Evolutionary conservation across 1,140 invertebrate species (phyloP).

Genomic region (Holotrichia oblita): DNA sequence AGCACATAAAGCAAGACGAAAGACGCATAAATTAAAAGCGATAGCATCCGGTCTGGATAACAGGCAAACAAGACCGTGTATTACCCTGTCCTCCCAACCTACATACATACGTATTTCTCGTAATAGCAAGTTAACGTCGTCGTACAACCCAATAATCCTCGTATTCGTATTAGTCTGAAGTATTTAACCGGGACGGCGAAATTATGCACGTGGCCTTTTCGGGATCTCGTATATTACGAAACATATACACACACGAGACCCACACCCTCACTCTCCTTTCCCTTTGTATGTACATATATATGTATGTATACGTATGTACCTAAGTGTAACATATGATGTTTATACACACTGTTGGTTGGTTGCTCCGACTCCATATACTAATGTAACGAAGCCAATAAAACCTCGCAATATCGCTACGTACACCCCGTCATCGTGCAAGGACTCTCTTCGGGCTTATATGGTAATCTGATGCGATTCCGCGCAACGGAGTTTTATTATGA

Average conservation of each 20-base stretch:
- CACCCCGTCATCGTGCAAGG: background rate
- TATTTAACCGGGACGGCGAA: background rate
- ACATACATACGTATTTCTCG: too few species aligned
- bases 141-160: background rate
- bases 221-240: background rate
- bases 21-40: too few species aligned
- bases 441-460: background rate
- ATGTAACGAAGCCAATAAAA: background rate
- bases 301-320: background rate
- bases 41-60: too few species aligned
- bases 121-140: background rate
- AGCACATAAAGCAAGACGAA: too few species aligned
- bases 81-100: too few species aligned
- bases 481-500: background rate
- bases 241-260: background rate
- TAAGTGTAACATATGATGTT: constrained; percentile 13
- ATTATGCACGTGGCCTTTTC: background rate
- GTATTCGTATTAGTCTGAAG: background rate
- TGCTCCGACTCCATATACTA: background rate
- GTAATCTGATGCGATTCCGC: background rate
- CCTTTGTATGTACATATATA: background rate
- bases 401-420: background rate
- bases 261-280: background rate
- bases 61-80: too few species aligned
- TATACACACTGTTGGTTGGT: too few species aligned